Conservation (phyloP, 1,140 invertebrate species). For the Pararge aegeria region DNA sequence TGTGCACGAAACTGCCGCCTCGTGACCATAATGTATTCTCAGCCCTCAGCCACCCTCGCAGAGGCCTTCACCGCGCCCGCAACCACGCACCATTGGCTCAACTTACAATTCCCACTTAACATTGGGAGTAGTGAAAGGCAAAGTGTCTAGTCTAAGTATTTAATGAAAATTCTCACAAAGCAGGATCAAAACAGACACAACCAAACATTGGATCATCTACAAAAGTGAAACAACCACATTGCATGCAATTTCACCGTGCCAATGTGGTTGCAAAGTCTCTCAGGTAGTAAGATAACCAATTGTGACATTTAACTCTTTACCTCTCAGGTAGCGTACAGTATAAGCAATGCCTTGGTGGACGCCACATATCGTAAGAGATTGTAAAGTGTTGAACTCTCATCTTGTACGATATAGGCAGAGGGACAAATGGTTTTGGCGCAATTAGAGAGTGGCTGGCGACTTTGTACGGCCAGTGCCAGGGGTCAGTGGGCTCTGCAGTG, state of each 20-base stretch:
- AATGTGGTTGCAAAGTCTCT: no score
- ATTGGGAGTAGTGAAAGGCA: not conserved
- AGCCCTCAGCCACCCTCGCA: slow-evolving; percentile 53
- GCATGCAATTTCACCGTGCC: no score
- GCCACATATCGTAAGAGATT: slow-evolving; percentile 36
- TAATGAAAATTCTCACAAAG: no score
- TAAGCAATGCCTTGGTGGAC: slow-evolving; percentile 35
- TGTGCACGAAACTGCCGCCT: slow-evolving; percentile 50
- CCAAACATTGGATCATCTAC: no score
- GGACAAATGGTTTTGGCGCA: slow-evolving; percentile 40
- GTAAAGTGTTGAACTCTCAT: slow-evolving; percentile 24
- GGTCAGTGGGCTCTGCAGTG: slow-evolving; percentile 23
- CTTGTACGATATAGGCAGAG: slow-evolving; percentile 33
- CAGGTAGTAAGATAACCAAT: no score
- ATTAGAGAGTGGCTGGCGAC: slow-evolving; percentile 56
- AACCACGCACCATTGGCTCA: slow-evolving; percentile 13
- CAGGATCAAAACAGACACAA: no score
- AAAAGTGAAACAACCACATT: no score
- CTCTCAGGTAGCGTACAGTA: not conserved
- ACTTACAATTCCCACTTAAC: slow-evolving; percentile 28
- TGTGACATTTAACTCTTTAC: not conserved
- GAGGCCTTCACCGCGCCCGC: slow-evolving; percentile 34
- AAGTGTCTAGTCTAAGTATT: no score
- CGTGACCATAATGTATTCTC: slow-evolving; percentile 66
- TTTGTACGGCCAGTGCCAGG: slow-evolving; percentile 48